Evolutionary conservation across 2,888 invertebrate species (phyloP).

Genomic region (Drosophila eohydei): DNA sequence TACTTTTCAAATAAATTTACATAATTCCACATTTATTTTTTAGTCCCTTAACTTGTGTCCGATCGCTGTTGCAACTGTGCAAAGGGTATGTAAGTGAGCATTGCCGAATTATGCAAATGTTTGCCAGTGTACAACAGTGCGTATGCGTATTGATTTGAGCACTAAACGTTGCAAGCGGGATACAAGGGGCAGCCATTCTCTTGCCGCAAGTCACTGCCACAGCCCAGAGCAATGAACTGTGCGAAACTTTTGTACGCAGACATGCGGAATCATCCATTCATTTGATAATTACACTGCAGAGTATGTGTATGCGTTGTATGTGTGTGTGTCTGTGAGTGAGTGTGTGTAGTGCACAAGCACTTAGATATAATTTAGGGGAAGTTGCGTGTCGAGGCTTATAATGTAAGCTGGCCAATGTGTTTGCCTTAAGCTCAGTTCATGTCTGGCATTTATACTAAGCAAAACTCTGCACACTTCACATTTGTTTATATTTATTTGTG

Average conservation of each 20-base stretch:
- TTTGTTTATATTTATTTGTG: constrained; percentile 1
- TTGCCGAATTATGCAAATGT: constrained; percentile 75
- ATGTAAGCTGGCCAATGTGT: constrained; percentile 24
- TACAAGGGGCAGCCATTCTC: neutral
- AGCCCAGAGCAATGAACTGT: constrained; percentile 37
- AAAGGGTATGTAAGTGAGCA: constrained; percentile 63
- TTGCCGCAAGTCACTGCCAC: constrained; percentile 1
- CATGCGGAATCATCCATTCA: constrained; percentile 24
- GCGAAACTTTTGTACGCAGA: constrained; percentile 30
- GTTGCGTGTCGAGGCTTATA: constrained; percentile 13
- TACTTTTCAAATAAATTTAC: constrained; percentile 63
- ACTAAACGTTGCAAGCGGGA: constrained; percentile 10
- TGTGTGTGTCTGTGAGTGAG: neutral
- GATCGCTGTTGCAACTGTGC: constrained; percentile 42
- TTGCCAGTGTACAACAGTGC: constrained; percentile 57
- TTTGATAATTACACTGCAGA: constrained; percentile 29
- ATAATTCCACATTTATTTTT: constrained; percentile 36
- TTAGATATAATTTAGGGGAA: constrained; percentile 22
- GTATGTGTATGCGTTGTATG: neutral
- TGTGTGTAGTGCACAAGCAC: constrained; percentile 6
- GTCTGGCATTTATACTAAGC: neutral
- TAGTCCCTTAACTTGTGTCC: constrained; percentile 26
- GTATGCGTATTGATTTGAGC: constrained; percentile 66
- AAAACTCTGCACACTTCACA: neutral
- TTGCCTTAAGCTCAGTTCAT: constrained; percentile 19